Conservation (phyloP, 2,888 invertebrate species). For the Macrosiphum euphorbiae region DNA sequence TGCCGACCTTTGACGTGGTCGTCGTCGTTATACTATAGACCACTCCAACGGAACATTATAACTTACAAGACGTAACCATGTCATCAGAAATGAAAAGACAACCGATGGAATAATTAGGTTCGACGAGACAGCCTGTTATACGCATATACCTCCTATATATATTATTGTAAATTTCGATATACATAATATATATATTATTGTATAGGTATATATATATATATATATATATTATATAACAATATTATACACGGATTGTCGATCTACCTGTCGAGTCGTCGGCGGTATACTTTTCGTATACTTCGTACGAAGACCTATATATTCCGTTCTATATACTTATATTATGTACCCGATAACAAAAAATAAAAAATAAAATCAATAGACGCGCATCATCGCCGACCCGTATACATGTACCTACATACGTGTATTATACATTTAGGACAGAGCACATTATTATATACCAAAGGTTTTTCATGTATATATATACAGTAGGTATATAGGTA, state of each 20-base stretch:
- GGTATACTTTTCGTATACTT: slow-evolving; percentile 21
- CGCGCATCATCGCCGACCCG: background rate
- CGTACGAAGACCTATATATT: slow-evolving; percentile 35
- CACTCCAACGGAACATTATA: background rate
- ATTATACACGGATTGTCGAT: background rate
- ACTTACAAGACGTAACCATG: background rate
- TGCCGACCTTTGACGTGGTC: background rate
- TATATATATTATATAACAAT: too few species aligned
- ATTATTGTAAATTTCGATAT: too few species aligned
- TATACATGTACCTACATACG: background rate
- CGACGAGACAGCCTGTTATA: background rate
- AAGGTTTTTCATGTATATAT: background rate
- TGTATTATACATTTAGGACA: background rate
- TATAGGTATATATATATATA: too few species aligned
- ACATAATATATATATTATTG: background rate
- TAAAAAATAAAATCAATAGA: slow-evolving; percentile 12
- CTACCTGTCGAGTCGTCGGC: slow-evolving; percentile 28
- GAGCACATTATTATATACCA: background rate
- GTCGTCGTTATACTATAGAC: background rate
- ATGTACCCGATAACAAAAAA: background rate
- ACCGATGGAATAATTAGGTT: background rate
- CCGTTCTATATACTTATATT: background rate
- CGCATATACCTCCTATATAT: too few species aligned
- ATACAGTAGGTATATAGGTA: too few species aligned
- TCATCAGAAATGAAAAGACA: background rate